Percentiles rank a stretch among this genome's conserved stretches.
Evolutionary conservation across 2,113 vertebrate species (phyloP).

Genomic region (Bos taurus): ARS-UCD2.0 NC_037340.1:79522501-79523000

Average conservation of each 20-base stretch:
- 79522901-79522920: background rate
- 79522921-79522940: background rate
- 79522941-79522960: background rate
- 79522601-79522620: background rate
- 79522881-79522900: background rate
- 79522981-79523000: accelerated
- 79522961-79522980: background rate
- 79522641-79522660: background rate
- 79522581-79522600: background rate
- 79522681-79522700: background rate
- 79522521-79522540: background rate
- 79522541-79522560: background rate
- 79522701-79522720: background rate
- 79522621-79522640: background rate
- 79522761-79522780: background rate
- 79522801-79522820: background rate
- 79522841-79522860: background rate
- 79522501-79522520: background rate
- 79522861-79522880: background rate
- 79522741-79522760: accelerated
- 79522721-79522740: background rate
- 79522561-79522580: background rate
- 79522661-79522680: background rate
- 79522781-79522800: accelerated
- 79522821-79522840: background rate